Base-by-base conservation (phyloP, 2,113 vertebrate species). In the Corythornis madagascariensis region DNA sequence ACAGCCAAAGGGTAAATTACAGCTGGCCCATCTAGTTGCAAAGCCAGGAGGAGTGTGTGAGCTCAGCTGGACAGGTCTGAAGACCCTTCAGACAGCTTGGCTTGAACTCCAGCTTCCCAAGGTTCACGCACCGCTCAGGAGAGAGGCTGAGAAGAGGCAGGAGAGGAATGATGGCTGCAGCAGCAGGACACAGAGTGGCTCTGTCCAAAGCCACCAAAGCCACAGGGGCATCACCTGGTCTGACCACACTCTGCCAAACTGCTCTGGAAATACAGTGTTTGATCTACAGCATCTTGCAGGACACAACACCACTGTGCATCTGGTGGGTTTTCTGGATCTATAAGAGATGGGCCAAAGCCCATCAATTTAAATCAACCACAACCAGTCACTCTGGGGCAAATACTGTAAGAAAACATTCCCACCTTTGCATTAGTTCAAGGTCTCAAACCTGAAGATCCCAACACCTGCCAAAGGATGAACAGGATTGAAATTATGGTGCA, bases 171-270 rank as follows among this genome's bases (percentile, higher is more conserved):
- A 26, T 21, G 4, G 11, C 2, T 24, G 35, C 31, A 57, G 40
- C 19, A 10, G 33, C 38, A 43, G 25, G 42, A 60, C 2, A 12
- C 24, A 57, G 31, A 33, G 35, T 0, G 18, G 57, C 25, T 43
- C 0, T 38, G 0, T 0, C 38, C 38, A 38, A 38, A 16, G 70
- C 11, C 3, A 24, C 25, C 28, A 3, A 5, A 57, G 7, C 19
- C 71, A 55, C 31, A 2, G 0, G 13, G 13, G 2, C 70, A 12
- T 5, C 1, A 0, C 50, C 19, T 16, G 56, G 6, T 25, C n/a
- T 17, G 8, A 2, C 59, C 9, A 0, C 0, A 29, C n/a, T 64
- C 6, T 43, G 7, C 26, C 69, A 81, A 33, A 0, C 33, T 31
- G 47, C 79, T 61, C 64, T 13, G 25, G 38, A 38, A 28, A 5